Percentiles rank a stretch among this genome's conserved stretches.
These are phyloP conservation scores for Clarias laeviceps DNA, from an alignment of 2,797 vertebrate species.

Conservation along the genomic window DNA sequence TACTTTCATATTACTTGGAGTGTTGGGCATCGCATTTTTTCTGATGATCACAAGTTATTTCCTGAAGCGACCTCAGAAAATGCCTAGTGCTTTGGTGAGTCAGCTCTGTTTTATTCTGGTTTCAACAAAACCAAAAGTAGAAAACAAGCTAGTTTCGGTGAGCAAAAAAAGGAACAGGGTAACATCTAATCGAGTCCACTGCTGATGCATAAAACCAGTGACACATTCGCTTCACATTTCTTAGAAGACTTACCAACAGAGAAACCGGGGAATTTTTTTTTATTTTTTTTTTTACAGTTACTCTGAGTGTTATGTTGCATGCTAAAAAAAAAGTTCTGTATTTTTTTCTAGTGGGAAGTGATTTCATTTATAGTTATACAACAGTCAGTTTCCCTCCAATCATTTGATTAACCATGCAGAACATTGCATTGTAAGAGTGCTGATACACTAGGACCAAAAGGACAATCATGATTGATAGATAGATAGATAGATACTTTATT, in stretches of 20 bases:
- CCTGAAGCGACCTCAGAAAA: conserved; percentile 68
- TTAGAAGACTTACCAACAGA: conserved; percentile 3
- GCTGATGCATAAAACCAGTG: neutral
- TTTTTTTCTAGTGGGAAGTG: neutral
- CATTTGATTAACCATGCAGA: neutral
- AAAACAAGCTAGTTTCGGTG: neutral
- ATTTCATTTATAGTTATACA: neutral
- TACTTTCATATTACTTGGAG: conserved; percentile 24
- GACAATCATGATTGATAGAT: neutral
- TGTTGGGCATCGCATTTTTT: conserved; percentile 44
- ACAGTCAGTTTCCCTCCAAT: neutral
- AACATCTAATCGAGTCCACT: neutral
- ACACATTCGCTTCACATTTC: conserved; percentile 33
- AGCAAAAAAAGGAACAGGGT: conserved; percentile 38
- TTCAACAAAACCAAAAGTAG: conserved; percentile 29
- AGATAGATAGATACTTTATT: too few relatives aligned
- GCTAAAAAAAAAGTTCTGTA: too few relatives aligned
- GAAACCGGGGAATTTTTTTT: neutral
- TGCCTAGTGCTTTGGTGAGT: conserved; percentile 72
- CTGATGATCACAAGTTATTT: conserved; percentile 55
- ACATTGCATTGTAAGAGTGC: neutral
- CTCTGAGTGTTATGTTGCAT: too few relatives aligned
- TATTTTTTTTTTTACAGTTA: too few relatives aligned
- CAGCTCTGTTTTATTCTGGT: neutral
- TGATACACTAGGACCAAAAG: neutral